These are phyloP conservation scores for Octodon degus DNA, from an alignment of 2,113 vertebrate genomes.

Conservation along the genomic window DNA sequence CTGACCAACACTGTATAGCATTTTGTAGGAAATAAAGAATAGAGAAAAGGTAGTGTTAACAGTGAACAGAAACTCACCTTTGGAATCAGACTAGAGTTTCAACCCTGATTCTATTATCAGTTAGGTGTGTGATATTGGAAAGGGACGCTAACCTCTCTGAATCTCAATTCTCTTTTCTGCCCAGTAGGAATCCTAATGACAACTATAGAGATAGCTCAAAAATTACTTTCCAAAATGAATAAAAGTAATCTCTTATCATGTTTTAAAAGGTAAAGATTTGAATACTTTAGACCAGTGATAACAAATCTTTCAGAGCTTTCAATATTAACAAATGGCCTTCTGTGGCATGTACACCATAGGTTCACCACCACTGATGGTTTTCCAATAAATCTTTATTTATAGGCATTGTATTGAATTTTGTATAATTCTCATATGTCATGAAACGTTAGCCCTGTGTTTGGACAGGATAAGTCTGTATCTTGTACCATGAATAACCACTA, in stretches of 20 bases:
- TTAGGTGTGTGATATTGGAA: not conserved
- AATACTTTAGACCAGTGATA: not conserved
- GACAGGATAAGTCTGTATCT: too few relatives aligned
- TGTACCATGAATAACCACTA: too few relatives aligned
- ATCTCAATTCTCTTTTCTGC: not conserved
- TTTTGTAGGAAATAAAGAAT: not conserved
- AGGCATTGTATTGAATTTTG: not conserved
- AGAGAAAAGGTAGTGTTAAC: not conserved
- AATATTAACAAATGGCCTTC: not conserved
- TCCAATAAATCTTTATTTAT: not conserved
- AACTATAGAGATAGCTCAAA: not conserved
- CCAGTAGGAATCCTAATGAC: not conserved
- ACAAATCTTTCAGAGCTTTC: not conserved
- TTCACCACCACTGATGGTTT: not conserved
- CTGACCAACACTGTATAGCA: not conserved
- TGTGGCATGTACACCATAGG: not conserved
- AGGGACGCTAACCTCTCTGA: not conserved
- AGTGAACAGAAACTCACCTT: not conserved
- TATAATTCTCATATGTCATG: not conserved
- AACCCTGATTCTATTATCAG: not conserved
- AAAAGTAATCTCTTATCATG: not conserved
- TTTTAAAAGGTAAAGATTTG: not conserved
- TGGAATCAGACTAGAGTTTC: not conserved
- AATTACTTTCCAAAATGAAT: not conserved
- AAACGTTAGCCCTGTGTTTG: not conserved